Conservation (phyloP, 2,888 invertebrate genomes). For the Agrilus cyanescens region DNA sequence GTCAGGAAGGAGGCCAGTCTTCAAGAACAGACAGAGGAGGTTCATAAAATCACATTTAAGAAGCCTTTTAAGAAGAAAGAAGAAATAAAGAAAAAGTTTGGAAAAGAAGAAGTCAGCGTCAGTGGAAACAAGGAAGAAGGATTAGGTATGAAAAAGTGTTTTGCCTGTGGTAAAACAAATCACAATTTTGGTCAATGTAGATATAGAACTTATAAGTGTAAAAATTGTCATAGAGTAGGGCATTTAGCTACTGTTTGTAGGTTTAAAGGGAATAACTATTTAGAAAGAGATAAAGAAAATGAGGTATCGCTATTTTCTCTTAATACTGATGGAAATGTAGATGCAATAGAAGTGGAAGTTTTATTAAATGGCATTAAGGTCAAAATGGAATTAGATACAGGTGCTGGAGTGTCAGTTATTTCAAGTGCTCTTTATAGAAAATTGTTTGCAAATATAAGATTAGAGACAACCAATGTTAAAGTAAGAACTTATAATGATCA, state of each 20-base stretch:
- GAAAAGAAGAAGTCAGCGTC: too few species aligned
- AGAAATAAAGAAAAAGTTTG: too few species aligned
- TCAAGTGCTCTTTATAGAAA: too few species aligned
- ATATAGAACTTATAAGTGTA: not conserved
- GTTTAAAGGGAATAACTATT: not conserved
- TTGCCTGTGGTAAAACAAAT: too few species aligned
- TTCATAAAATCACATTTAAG: too few species aligned
- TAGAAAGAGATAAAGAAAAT: not conserved
- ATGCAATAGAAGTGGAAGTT: not conserved
- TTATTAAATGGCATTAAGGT: not conserved
- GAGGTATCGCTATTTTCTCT: not conserved
- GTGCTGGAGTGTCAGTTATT: not conserved
- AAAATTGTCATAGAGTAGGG: not conserved
- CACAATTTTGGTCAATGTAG: too few species aligned
- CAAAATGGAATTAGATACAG: not conserved
- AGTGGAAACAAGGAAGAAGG: too few species aligned
- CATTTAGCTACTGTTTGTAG: not conserved
- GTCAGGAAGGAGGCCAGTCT: conserved; percentile 1
- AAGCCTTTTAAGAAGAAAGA: too few species aligned
- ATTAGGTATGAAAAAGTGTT: too few species aligned
- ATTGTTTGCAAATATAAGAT: too few species aligned
- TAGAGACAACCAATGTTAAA: too few species aligned
- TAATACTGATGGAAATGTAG: not conserved
- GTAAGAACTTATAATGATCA: too few species aligned
- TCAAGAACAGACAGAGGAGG: conserved; percentile 10